A percentile compares a stretch with the other conserved stretches of the same genome.
These are phyloP conservation scores for Thumatha senex DNA, from an alignment of 2,888 invertebrate genomes.

Conservation along the genomic window DNA sequence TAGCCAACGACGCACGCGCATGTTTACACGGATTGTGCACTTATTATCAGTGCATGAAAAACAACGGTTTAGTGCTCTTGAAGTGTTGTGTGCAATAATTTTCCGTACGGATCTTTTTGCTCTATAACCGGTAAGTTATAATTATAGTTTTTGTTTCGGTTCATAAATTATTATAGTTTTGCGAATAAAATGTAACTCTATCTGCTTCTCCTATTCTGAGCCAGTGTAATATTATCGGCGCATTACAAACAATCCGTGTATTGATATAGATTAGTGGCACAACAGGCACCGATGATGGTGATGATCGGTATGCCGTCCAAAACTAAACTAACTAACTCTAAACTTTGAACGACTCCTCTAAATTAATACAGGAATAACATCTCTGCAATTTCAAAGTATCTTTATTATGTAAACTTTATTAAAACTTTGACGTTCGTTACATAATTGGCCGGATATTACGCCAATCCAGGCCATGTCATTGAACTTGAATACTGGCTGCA, in stretches of 20 bases:
- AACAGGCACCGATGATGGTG: too few relatives aligned
- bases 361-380: too few relatives aligned
- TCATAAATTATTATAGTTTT: neutral
- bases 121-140: constrained; percentile 35
- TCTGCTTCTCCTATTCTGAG: too few relatives aligned
- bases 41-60: constrained; percentile 68
- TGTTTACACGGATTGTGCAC: constrained; percentile 60
- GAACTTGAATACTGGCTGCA: constrained; percentile 23
- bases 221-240: too few relatives aligned
- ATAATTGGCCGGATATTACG: constrained; percentile 25
- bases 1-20: constrained; percentile 62
- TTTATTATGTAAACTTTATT: neutral
- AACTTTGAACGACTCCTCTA: neutral
- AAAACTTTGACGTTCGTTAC: neutral
- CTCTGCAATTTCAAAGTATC: neutral
- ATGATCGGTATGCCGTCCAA: neutral
- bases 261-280: too few relatives aligned
- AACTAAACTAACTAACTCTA: too few relatives aligned
- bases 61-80: constrained; percentile 59
- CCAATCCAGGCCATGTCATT: constrained; percentile 32
- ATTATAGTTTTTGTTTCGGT: neutral
- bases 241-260: too few relatives aligned
- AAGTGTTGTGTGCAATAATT: constrained; percentile 44
- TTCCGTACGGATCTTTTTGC: constrained; percentile 41
- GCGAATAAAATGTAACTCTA: too few relatives aligned